phyloP scores from a whole-genome alignment of 2,797 vertebrate genomes.

The Anabacerthia variegaticeps region DNA sequence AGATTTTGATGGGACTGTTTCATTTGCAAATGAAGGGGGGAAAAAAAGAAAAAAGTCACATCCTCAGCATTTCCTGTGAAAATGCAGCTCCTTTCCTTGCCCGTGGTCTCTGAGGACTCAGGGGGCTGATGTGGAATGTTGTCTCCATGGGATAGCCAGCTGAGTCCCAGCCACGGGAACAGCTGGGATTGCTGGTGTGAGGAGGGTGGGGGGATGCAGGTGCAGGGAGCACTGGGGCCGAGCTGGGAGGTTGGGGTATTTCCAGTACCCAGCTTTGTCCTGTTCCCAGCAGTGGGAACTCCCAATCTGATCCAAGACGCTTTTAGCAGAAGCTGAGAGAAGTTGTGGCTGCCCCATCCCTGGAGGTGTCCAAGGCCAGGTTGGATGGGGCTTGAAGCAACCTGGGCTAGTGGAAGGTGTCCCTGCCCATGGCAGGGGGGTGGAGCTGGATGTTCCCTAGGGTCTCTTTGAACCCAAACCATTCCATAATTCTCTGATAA shows the following conservation, averaged over 20 bases:
- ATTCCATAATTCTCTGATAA: not conserved
- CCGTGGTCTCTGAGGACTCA: rapidly evolving
- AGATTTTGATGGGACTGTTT: constrained; percentile 1
- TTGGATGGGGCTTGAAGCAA: rapidly evolving
- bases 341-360: not conserved
- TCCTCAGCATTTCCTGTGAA: not conserved
- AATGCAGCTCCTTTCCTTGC: not conserved
- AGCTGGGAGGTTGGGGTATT: rapidly evolving
- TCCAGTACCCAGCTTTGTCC: too few relatives aligned
- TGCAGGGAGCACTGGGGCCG: not conserved
- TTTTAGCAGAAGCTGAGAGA: not conserved
- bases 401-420: not conserved
- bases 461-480: not conserved
- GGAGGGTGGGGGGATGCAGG: not conserved
- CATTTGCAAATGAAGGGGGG: not conserved
- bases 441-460: not conserved
- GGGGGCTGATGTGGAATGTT: not conserved
- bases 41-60: not conserved
- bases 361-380: not conserved
- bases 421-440: not conserved
- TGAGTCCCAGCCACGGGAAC: not conserved
- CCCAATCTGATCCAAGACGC: not conserved
- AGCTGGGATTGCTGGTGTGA: not conserved
- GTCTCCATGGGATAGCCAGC: not conserved
- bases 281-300: rapidly evolving